Base-by-base conservation (phyloP, 2,888 invertebrate genomes). In the Plebejus argus region DNA sequence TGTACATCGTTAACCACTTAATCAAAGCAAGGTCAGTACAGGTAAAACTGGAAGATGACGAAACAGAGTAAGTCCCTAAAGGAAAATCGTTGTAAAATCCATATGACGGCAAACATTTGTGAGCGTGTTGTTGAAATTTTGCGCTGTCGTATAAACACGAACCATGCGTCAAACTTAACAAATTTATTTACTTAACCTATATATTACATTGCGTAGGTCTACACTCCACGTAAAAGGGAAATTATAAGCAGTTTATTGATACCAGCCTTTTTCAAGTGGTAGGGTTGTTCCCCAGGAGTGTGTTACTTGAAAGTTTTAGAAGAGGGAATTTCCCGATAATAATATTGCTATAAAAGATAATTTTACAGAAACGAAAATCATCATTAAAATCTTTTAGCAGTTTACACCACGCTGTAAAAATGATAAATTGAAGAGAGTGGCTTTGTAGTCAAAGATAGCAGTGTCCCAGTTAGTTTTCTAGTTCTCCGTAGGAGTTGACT, bases 171-270 rank as follows among this genome's bases (percentile, higher is more conserved):
- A 53, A 74, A 49, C 49, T 74, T 74, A 7, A 28, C 74, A 23
- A 74, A 74, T 72, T 49, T 72, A 74, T 74, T 49, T 74, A 49
- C 45, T 74, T 74, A 74, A 74, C 74, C 74, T 74, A 53, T 74
- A 53, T 61, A 33, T 35, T 23, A 15, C 23, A 23, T 74, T 74
- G 28, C 74, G 74, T 74, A 23, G 49, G 45, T 45, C n/a, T n/a
- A n/a, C 23, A 45, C 23, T 10, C 72, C 10, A 72, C 72, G 66
- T 66, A 66, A 28, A 66, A 66, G 28, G 66, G 66, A 66, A 28
- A 28, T 33, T 28, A 28, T 66, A 66, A 66, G 28, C 66, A 7
- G 28, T 33, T 66, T 66, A 33, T 18, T 66, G 15, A 28, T 5
- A 33, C 66, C 66, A 28, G 66, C 66, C 33, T 18, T 33, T 61